phyloP scores from a whole-genome alignment of 2,888 invertebrate genomes.

The Ectropis crepuscularia region DNA sequence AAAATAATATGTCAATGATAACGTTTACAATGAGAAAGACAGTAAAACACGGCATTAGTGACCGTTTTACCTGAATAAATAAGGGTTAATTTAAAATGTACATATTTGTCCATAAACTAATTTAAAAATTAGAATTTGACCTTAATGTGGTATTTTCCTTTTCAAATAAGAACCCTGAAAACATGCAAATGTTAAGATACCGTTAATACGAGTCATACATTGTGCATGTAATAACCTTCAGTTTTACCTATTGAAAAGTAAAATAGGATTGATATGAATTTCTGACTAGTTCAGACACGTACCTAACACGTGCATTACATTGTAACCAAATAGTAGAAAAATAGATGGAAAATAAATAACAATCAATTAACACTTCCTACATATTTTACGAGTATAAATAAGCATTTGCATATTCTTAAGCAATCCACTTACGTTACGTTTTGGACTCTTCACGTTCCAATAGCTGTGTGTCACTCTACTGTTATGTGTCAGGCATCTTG shows the following conservation, averaged over 20 bases:
- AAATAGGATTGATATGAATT: constrained; percentile 68
- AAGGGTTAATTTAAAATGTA: not conserved
- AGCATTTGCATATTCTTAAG: no score
- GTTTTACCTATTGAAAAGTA: constrained; percentile 64
- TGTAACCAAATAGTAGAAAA: constrained; percentile 44
- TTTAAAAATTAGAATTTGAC: constrained; percentile 3
- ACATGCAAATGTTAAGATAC: constrained; percentile 20
- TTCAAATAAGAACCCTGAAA: constrained; percentile 18
- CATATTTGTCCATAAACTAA: not conserved
- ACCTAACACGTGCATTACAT: constrained; percentile 61
- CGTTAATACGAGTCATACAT: constrained; percentile 20
- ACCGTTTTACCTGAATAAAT: no score
- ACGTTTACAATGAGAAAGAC: no score
- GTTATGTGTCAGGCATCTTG: no score
- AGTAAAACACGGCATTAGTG: no score
- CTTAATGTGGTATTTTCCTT: constrained; percentile 8
- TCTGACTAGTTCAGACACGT: constrained; percentile 58
- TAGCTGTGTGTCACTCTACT: no score
- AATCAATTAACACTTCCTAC: no score
- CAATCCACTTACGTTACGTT: no score
- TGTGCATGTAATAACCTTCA: constrained; percentile 29
- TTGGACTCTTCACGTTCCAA: no score
- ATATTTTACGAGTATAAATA: no score
- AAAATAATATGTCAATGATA: no score
- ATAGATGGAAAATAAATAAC: constrained; percentile 43